phyloP scores from a whole-genome alignment of 2,888 invertebrate species.

The Syrphus vitripennis region DNA sequence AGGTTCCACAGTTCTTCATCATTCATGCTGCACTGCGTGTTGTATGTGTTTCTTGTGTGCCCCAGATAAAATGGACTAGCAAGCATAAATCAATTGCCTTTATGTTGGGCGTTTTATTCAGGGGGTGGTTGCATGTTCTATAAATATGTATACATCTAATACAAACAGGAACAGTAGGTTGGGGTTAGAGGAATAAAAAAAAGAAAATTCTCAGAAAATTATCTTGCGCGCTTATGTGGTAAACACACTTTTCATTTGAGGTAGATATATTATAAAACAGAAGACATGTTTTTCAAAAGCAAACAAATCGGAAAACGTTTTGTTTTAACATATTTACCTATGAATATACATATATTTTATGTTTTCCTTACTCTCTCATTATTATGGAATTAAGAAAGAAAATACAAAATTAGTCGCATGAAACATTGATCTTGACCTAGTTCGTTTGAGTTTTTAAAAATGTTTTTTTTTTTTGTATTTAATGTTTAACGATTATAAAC shows the following conservation, averaged over 20 bases:
- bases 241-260: neutral
- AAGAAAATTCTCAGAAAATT: neutral
- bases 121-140: slow-evolving; percentile 10
- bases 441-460: neutral
- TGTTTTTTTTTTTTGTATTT: too few species aligned
- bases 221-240: neutral
- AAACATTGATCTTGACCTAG: slow-evolving; percentile 22
- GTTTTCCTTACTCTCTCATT: neutral
- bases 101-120: neutral
- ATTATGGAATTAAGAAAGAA: neutral
- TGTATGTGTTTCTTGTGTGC: too few species aligned
- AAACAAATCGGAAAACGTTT: neutral
- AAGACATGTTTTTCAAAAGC: neutral
- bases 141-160: neutral
- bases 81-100: slow-evolving; percentile 58
- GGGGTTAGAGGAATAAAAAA: neutral
- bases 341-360: neutral
- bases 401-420: neutral
- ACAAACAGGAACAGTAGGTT: neutral
- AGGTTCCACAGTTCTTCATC: slow-evolving; percentile 12
- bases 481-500: neutral
- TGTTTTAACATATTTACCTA: neutral
- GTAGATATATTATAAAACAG: too few species aligned
- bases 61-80: slow-evolving; percentile 51
- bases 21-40: slow-evolving; percentile 52